Base-by-base conservation (phyloP, 2,113 vertebrate genomes). In the Callorhinus ursinus region DNA sequence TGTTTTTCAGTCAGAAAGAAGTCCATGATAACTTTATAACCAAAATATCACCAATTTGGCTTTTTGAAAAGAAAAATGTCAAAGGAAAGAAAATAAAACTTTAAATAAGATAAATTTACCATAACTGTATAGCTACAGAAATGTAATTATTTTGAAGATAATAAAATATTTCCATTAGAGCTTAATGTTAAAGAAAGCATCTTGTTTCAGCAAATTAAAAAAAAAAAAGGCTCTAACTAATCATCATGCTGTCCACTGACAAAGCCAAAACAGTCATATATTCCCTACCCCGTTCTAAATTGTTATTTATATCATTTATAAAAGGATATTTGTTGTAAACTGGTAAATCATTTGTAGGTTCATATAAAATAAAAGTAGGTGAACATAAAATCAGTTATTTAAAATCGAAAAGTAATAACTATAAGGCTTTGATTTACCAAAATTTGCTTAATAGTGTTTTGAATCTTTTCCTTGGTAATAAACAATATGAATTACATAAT, bases 401-500 rank as follows among this genome's bases (percentile, higher is more conserved):
- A 81, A 92, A 88, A 92, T 80, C 15, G 2, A 36, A 93, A 82
- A 96, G 19, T 55, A 96, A 57, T 72, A 85, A 74, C 33, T 33
- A 0, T 61, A 67, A 82, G 31, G 0, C 2, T 91, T 93, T 88
- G 86, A 61, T 96, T 93, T 82, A 61, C 2, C 31, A 83, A 86
- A 97, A 93, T 76, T 13, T 53, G 5, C n/a, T 95, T 91, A 90
- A 79, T 65, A 28, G 39, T 80, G 4, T 71, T 97, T 86, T 71
- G 7, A 93, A 88, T 79, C 4, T 86, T 90, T 81, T 31, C 31
- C 55, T 42, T 92, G n/a, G 16, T 67, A 31, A 90, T 76, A 90
- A 79, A 83, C n/a, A 96, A 69, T 79, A 91, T 53, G 49, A 84
- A 93, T 82, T 95, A 76, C 33, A 71, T 76, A 83, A 95, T 80